Evolutionary conservation across 2,797 vertebrate species (phyloP), one percentile per base, ranked within the genome.

Genomic region (Chelidonichthys spinosus): DNA sequence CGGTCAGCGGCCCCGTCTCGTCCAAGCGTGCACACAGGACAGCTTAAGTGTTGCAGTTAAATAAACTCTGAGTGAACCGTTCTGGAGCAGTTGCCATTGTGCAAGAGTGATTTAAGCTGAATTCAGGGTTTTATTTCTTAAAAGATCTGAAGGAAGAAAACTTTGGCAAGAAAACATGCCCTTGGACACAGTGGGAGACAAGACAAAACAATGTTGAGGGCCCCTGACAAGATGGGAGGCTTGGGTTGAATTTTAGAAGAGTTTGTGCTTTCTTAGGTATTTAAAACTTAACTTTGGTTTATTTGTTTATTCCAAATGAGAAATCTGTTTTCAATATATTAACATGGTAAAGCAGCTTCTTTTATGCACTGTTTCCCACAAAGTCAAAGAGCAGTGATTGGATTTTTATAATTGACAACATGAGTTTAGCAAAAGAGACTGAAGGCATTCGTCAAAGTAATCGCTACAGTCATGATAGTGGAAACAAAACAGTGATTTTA

Each of bases 271-370:
- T 52, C 7, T 58, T 8, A 8, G 9, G n/a, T 4, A 55, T 56
- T 49, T 39, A 56, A 52, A 54, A 63, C n/a, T 65, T 74, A 60
- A 44, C 50, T 37, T 46, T 49, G 25, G n/a, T 50, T 35, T 13
- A 32, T 42, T 32, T 1, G 44, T 7, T 0, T 7, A 43, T 33
- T 17, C 18, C 11, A 25, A 63, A 67, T 42, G 11, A 36, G 7
- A 65, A 42, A 63, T 72, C 43, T 4, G 13, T 25, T 37, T 43
- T 43, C 61, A n/a, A 67, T 67, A 6, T 1, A 7, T 43, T 6
- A 61, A 15, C 40, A 32, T 14, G 17, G 5, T 14, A 64, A 53
- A 71, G 13, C 8, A 5, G n/a, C 32, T 59, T 60, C 10, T 56
- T 69, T 43, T 5, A 56, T 49, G 32, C 54, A 60, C n/a, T 37